Evolutionary conservation across 2,888 invertebrate species (phyloP).

Genomic region (Andrena trimmerana): DNA sequence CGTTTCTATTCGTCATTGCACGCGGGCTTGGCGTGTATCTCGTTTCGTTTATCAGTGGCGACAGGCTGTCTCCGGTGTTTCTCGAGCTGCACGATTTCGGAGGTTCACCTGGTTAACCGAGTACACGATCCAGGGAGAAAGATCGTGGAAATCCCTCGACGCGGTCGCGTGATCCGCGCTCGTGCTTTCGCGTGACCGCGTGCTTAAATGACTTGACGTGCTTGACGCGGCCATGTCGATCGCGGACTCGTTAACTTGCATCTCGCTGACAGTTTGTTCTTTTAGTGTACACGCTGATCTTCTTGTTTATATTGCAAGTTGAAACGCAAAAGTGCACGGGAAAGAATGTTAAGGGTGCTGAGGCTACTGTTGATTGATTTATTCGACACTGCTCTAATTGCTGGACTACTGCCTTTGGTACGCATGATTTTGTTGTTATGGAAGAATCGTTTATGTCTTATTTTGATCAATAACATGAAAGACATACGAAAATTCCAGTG

Average conservation of each 20-base stretch:
- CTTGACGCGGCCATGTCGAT: conserved; percentile 70
- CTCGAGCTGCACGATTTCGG: conserved; percentile 27
- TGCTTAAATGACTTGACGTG: conserved; percentile 70
- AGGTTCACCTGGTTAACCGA: conserved; percentile 50
- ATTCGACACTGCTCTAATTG: neutral
- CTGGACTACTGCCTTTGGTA: neutral
- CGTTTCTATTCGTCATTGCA: conserved; percentile 24
- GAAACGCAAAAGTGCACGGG: neutral
- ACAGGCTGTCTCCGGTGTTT: conserved; percentile 38
- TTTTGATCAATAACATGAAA: too few relatives aligned
- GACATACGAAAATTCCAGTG: neutral
- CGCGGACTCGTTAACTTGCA: conserved; percentile 72
- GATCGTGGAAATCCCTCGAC: conserved; percentile 62
- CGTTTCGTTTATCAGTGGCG: conserved; percentile 42
- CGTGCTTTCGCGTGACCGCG: conserved; percentile 78
- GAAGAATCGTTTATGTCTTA: neutral
- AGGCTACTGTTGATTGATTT: neutral
- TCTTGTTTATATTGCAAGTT: neutral
- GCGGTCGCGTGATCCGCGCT: conserved; percentile 72
- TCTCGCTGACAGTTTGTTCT: conserved; percentile 34
- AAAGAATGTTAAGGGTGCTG: neutral
- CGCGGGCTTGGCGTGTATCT: conserved; percentile 12
- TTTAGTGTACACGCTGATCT: conserved; percentile 5
- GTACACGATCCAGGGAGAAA: conserved; percentile 37
- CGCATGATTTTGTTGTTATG: too few relatives aligned